These are phyloP conservation scores for Grallaria varia DNA, from an alignment of 2,113 vertebrate species.

Conservation along the genomic window DNA sequence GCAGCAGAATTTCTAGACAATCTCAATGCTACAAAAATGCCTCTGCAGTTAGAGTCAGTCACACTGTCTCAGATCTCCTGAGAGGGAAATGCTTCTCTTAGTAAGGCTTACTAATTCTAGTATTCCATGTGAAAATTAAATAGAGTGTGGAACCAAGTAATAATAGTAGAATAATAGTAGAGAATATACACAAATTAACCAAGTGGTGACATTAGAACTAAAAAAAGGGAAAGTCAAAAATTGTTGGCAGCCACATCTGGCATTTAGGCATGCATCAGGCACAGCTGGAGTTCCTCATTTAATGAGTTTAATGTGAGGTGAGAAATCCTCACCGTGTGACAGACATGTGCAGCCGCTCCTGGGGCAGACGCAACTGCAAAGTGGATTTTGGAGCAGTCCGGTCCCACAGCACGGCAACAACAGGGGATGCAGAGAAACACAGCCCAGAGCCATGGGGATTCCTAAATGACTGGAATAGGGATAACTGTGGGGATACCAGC, in stretches of 20 bases:
- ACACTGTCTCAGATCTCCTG: background rate
- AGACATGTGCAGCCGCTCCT: too few relatives aligned
- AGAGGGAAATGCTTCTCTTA: background rate
- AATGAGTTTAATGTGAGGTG: background rate
- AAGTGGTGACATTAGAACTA: background rate
- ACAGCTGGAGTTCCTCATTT: background rate
- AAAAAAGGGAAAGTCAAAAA: background rate
- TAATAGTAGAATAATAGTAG: background rate
- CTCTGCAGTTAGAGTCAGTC: background rate
- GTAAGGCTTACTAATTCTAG: background rate
- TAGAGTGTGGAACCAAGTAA: background rate
- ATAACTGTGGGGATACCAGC: background rate
- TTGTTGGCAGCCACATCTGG: background rate
- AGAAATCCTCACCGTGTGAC: background rate
- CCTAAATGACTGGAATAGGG: background rate
- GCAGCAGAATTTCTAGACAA: background rate
- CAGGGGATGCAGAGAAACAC: background rate
- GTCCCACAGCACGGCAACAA: background rate
- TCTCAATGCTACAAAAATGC: background rate
- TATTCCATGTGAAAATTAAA: background rate
- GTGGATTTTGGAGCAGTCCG: background rate
- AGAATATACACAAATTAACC: background rate
- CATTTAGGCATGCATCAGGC: background rate
- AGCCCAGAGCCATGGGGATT: background rate
- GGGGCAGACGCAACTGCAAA: background rate